Evolutionary conservation across 2,797 vertebrate genomes (phyloP), one percentile per base, ranked within the genome.

Genomic region (Sebastes hubbsi): DNA sequence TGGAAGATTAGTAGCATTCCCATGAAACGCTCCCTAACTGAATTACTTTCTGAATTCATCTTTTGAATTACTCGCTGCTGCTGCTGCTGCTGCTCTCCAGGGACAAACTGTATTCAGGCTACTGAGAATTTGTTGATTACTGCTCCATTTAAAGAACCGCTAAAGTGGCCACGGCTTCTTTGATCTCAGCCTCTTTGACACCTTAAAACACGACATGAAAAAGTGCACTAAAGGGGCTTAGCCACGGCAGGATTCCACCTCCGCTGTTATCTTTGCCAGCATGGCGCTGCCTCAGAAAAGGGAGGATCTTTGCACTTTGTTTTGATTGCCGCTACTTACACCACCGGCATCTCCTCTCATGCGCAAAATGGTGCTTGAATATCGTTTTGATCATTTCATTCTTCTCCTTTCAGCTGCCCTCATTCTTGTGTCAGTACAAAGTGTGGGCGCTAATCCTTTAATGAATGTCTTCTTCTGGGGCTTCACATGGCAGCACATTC

Each of bases 341-440:
- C 90, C 78, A 68, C 90, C 90, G 77, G 89, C 84, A 93, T 94
- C 91, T 94, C 90, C 86, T n/a, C 76, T 90, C 93, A 90, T 89
- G 94, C 85, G 58, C 78, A 78, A 93, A 93, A 93, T 77, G 78
- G 76, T 79, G 89, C 89, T 90, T 88, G 91, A 92, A 92, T 91
- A 92, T 92, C 80, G 72, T 89, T 94, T 92, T 76, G 81, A 90
- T 91, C 84, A 89, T 91, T 90, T 93, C 85, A 89, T 93, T 87
- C 91, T 77, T 93, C 69, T 90, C 87, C 86, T 87, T 89, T 94
- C 90, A 89, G 81, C 82, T 72, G 88, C 92, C 85, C 88, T 86
- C 89, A 93, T 92, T 91, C 83, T 87, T 88, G 85, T 85, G 89
- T 92, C 90, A 89, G 91, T 84, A 91, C 93, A 94, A 94, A 93